Conservation (phyloP, 2,797 vertebrate species). For the Catamblyrhynchus diadema region DNA sequence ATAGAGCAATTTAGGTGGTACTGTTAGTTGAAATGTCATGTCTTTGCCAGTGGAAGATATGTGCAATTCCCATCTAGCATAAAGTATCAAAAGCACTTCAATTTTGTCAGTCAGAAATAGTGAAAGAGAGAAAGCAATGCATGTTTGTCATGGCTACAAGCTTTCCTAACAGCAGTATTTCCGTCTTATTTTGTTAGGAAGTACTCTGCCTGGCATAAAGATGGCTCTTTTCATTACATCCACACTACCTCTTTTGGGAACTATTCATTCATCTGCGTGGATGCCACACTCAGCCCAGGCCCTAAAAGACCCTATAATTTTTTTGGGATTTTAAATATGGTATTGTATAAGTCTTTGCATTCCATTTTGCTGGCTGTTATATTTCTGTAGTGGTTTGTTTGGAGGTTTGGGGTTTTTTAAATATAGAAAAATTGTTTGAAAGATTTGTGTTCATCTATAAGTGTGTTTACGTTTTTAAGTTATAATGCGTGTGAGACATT, state of each 20-base stretch:
- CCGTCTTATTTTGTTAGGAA: slow-evolving; percentile 79
- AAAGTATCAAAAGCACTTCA: background rate
- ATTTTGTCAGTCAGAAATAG: background rate
- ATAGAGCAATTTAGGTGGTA: background rate
- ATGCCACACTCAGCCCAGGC: slow-evolving; percentile 90
- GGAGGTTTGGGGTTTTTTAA: background rate
- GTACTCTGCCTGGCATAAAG: slow-evolving; percentile 89
- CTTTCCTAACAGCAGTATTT: slow-evolving; percentile 1
- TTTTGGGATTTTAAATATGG: slow-evolving; percentile 92
- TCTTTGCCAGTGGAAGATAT: background rate
- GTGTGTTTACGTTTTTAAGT: background rate
- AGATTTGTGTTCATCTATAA: background rate
- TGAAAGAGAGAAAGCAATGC: background rate
- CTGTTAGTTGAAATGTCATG: background rate
- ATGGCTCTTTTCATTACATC: slow-evolving; percentile 92
- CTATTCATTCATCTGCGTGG: slow-evolving; percentile 94
- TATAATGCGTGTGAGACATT: background rate
- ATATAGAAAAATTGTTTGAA: background rate
- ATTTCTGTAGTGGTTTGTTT: background rate
- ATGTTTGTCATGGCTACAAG: background rate
- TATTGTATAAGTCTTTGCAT: slow-evolving; percentile 64
- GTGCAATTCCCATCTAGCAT: background rate
- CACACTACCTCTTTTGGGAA: slow-evolving; percentile 92
- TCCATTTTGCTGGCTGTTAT: slow-evolving; percentile 12
- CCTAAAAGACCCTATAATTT: slow-evolving; percentile 97